These are phyloP conservation scores for Sarcophaga caerulescens DNA, from an alignment of 2,888 invertebrate genomes.

Conservation along the genomic window DNA sequence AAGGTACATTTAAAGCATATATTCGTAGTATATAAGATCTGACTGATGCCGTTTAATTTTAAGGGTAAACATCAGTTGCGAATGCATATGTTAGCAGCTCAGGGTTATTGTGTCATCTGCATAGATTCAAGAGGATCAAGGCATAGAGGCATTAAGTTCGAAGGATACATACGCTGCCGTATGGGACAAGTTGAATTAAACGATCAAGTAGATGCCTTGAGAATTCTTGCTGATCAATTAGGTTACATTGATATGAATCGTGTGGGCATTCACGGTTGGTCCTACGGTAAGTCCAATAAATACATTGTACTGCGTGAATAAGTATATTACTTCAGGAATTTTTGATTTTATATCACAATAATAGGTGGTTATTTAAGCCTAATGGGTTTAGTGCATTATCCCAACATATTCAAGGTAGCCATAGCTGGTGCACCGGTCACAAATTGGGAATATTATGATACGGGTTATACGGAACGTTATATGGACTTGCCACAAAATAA, in stretches of 20 bases:
- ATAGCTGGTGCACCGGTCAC: slow-evolving; percentile 99
- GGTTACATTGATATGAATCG: slow-evolving; percentile 95
- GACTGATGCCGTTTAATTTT: slow-evolving; percentile 3
- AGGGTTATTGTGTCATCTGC: slow-evolving; percentile 97
- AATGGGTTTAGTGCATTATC: slow-evolving; percentile 95
- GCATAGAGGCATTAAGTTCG: slow-evolving; percentile 95
- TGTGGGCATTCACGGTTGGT: slow-evolving; percentile 99
- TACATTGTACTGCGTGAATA: background rate
- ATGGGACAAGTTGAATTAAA: slow-evolving; percentile 97
- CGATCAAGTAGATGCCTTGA: slow-evolving; percentile 97
- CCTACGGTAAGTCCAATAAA: slow-evolving; percentile 87
- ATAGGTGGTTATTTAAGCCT: slow-evolving; percentile 95
- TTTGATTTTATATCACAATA: slow-evolving; percentile 32
- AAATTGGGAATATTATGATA: slow-evolving; percentile 98
- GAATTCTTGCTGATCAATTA: slow-evolving; percentile 90
- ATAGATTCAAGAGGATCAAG: slow-evolving; percentile 98
- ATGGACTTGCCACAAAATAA: slow-evolving; percentile 93
- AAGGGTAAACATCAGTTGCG: slow-evolving; percentile 94
- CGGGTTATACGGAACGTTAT: slow-evolving; percentile 99
- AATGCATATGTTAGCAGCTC: slow-evolving; percentile 96
- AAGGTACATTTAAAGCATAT: slow-evolving; percentile 83
- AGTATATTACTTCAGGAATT: background rate
- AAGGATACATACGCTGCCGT: slow-evolving; percentile 92
- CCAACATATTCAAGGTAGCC: slow-evolving; percentile 96
- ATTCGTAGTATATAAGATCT: background rate